phyloP scores from a whole-genome alignment of 2,888 invertebrate genomes.

The Synanthedon myopaeformis region DNA sequence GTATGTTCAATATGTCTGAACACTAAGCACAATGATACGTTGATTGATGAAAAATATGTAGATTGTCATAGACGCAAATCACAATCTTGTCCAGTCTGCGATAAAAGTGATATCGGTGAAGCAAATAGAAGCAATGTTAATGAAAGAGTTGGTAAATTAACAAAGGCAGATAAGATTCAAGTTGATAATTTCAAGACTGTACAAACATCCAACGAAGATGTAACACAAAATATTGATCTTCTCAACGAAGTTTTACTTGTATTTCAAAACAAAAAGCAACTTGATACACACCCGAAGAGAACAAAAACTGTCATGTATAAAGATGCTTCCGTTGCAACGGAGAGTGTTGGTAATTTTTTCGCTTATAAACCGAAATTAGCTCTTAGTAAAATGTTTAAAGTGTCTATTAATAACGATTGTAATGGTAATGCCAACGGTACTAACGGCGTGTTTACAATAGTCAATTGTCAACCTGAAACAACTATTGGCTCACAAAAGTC shows the following conservation, averaged over 20 bases:
- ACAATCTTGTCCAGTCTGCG: constrained; percentile 29
- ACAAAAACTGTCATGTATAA: constrained; percentile 25
- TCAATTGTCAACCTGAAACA: constrained; percentile 30
- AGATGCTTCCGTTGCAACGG: constrained; percentile 38
- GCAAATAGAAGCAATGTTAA: constrained; percentile 7
- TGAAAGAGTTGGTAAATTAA: neutral
- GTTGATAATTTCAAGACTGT: constrained; percentile 13
- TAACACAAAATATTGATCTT: constrained; percentile 33
- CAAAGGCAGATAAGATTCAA: neutral
- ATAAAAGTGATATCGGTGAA: constrained; percentile 12
- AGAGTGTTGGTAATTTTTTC: constrained; percentile 7
- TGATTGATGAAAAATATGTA: constrained; percentile 7
- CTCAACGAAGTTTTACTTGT: constrained; percentile 51
- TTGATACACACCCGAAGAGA: constrained; percentile 10
- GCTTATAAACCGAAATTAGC: constrained; percentile 15
- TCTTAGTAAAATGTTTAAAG: constrained; percentile 30
- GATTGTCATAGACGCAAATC: constrained; percentile 15
- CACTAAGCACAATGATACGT: constrained; percentile 9
- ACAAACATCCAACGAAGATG: constrained; percentile 35
- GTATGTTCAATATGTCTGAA: constrained; percentile 46
- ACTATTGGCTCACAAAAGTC: constrained; percentile 15
- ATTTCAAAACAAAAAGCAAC: constrained; percentile 43
- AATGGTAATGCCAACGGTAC: constrained; percentile 5
- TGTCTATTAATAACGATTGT: constrained; percentile 27
- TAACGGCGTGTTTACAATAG: constrained; percentile 27